Conservation (phyloP, 2,797 vertebrate species). For the Cryptoprocta ferox region DNA sequence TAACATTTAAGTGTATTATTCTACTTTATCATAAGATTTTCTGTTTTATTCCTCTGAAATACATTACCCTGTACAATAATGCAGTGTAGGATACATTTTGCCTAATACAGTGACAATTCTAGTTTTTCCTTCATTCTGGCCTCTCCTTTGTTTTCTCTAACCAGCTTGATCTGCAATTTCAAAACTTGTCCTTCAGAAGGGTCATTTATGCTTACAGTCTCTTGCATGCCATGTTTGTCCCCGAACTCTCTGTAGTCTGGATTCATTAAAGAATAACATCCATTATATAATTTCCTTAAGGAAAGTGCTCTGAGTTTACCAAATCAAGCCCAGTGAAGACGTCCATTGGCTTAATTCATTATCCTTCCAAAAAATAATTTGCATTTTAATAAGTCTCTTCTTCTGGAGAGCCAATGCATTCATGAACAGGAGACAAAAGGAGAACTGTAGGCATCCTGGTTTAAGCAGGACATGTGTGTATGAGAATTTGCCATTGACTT, state of each 20-base stretch:
- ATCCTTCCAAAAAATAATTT: background rate
- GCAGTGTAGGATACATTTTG: background rate
- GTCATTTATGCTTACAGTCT: background rate
- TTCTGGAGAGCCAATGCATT: background rate
- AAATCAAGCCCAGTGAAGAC: background rate
- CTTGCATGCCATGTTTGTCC: background rate
- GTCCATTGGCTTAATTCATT: background rate
- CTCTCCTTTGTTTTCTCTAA: background rate
- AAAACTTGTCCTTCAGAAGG: background rate
- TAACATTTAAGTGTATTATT: background rate
- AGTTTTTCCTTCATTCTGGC: background rate
- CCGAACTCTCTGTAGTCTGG: background rate
- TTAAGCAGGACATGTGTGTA: background rate
- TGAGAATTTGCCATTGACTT: background rate
- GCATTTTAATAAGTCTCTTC: background rate
- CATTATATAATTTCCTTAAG: background rate
- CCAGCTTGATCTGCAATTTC: background rate
- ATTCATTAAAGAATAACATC: background rate
- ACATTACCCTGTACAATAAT: background rate
- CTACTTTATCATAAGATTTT: background rate
- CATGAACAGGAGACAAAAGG: background rate
- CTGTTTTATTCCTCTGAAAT: background rate
- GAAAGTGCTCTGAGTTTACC: background rate
- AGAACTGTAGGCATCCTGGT: background rate
- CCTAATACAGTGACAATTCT: background rate